Base-by-base conservation (phyloP, 2,797 vertebrate genomes). In the Galagoides demidoff region DNA sequence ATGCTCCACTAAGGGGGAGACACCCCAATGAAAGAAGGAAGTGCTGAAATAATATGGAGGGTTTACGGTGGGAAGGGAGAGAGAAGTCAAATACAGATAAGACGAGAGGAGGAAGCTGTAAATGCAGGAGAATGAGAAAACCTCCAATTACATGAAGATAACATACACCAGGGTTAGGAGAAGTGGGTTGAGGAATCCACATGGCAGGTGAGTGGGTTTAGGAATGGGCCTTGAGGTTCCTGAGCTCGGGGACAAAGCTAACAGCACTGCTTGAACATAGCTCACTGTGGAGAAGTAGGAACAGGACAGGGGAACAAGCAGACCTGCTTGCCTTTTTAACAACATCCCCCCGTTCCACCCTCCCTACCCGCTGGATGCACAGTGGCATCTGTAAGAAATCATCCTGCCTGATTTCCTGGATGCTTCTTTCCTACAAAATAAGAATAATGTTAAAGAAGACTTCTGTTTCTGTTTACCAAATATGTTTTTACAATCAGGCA, bases 391-490 rank as follows among this genome's bases (percentile, higher is more conserved):
- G 61, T 37, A 94, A 93, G 82, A 73, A n/a, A 29, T 77, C 20
- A 76, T 90, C 68, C 71, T 77, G 81, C 25, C n/a, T 34, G n/a
- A 43, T 19, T 90, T 95, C 84, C 85, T 59, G 57, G 78, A 34
- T 76, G 52, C 29, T 76, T 96, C 39, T 86, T 4, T 84, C 20
- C 52, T 78, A 23, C 74, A 70, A 92, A 90, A 68, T 39, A 39
- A 55, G 20, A 88, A 45, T 74, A 59, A 52, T 84, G 39, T 79
- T 68, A 95, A 85, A 90, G 82, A 66, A 49, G 23, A 61, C 79
- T 83, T 87, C 52, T 90, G 34, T 63, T 85, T 93, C 81, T 91
- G 29, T 68, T 95, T 85, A 79, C 34, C 34, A 49, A 29, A 55
- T 45, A 27, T 23, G 14, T 52, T 85, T 22, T 86, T 39, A 79